Percentiles rank a stretch among this genome's conserved stretches.
Evolutionary conservation across 2,797 vertebrate genomes (phyloP).

Genomic region (Zenarchopterus dispar): DNA sequence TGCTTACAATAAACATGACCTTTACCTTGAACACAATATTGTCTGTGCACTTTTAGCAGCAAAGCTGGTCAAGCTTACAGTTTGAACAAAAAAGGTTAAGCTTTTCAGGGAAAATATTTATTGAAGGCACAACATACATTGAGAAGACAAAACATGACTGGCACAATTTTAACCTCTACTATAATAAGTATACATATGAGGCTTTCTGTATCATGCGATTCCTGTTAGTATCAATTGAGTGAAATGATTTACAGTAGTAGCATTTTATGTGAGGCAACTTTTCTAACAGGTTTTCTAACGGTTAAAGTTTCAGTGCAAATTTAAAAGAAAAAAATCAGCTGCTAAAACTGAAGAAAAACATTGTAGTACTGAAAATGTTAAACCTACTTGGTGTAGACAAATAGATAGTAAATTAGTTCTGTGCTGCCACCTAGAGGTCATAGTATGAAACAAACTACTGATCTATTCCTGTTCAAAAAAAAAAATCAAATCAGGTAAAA

Average conservation of each 20-base stretch:
- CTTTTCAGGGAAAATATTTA: constrained; percentile 57
- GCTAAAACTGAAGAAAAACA: constrained; percentile 21
- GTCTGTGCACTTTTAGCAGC: constrained; percentile 13
- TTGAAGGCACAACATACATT: constrained; percentile 76
- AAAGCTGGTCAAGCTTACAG: constrained; percentile 29
- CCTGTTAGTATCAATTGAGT: constrained; percentile 25
- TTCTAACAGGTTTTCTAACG: constrained; percentile 24
- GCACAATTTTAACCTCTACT: constrained; percentile 42
- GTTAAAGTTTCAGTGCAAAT: constrained; percentile 53
- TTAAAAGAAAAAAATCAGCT: constrained; percentile 1
- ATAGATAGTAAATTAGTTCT: background rate
- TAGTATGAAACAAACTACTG: constrained; percentile 9
- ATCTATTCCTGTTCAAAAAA: background rate
- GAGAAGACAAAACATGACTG: constrained; percentile 52
- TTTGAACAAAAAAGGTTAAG: constrained; percentile 13
- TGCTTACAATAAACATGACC: constrained; percentile 58
- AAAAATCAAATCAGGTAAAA: constrained; percentile 12
- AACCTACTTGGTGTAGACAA: constrained; percentile 2
- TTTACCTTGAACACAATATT: constrained; percentile 13
- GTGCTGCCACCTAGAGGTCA: constrained; percentile 58
- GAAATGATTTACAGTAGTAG: constrained; percentile 13
- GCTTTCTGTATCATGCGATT: constrained; percentile 50
- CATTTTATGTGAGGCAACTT: constrained; percentile 20
- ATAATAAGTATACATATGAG: constrained; percentile 35
- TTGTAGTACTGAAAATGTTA: constrained; percentile 9